A percentile compares a stretch with the other conserved stretches of the same genome.
Evolutionary conservation across 2,113 vertebrate species (phyloP).

Genomic region (Pardalotus punctatus): DNA sequence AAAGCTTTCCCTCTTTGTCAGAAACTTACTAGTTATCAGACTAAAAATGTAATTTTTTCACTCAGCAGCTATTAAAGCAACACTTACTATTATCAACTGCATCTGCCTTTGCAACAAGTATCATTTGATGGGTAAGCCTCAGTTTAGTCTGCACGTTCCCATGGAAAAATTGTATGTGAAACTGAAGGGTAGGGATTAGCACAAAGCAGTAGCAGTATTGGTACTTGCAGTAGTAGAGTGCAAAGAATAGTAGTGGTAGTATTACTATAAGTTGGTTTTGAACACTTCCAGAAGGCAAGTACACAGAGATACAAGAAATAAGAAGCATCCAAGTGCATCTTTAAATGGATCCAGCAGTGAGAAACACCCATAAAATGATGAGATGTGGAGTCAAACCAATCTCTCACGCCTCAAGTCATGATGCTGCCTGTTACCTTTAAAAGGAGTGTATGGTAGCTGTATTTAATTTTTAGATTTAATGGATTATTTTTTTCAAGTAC

Average conservation of each 20-base stretch:
- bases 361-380: neutral
- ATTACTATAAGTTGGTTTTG: neutral
- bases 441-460: neutral
- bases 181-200: neutral
- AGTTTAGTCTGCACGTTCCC: neutral
- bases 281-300: neutral
- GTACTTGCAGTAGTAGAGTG: neutral
- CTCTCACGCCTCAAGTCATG: neutral
- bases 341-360: neutral
- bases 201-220: neutral
- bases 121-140: neutral
- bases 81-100: neutral
- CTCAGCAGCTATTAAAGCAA: neutral
- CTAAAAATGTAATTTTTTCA: neutral
- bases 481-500: neutral
- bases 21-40: neutral
- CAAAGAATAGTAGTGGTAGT: neutral
- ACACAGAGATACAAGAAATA: neutral
- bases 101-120: neutral
- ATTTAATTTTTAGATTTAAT: neutral
- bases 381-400: accelerated
- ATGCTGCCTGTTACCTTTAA: neutral
- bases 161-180: neutral
- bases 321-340: neutral
- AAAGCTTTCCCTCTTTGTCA: neutral